phyloP scores from a whole-genome alignment of 2,797 vertebrate species.

The Pygocentrus nattereri region DNA sequence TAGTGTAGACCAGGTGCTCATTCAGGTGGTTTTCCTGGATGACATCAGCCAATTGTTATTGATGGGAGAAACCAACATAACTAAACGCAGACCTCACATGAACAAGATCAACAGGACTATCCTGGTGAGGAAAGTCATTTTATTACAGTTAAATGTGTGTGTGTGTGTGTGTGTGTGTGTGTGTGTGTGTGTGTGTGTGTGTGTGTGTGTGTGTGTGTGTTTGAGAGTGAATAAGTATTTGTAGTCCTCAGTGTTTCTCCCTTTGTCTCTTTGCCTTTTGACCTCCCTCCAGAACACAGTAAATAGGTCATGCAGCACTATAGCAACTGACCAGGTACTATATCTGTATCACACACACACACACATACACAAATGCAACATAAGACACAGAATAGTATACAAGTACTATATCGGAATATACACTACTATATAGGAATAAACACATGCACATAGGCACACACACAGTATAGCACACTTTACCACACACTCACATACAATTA shows the following conservation, averaged over 20 bases:
- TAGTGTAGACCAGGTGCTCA: slow-evolving; percentile 88
- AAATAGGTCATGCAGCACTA: slow-evolving; percentile 52
- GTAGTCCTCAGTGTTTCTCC: background rate
- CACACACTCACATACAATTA: background rate
- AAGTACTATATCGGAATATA: background rate
- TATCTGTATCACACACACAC: slow-evolving; percentile 27
- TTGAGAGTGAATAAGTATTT: background rate
- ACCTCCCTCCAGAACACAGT: slow-evolving; percentile 44
- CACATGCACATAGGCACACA: slow-evolving; percentile 7
- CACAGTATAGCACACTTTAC: background rate
- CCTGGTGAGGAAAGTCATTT: slow-evolving; percentile 72
- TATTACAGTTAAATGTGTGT: slow-evolving; percentile 4
- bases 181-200: slow-evolving; percentile 4
- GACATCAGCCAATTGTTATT: slow-evolving; percentile 85
- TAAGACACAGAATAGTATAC: background rate
- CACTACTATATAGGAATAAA: slow-evolving; percentile 19
- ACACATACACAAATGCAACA: slow-evolving; percentile 22
- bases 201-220: slow-evolving; percentile 1
- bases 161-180: too few species aligned
- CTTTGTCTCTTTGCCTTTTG: background rate
- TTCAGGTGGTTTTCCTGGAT: slow-evolving; percentile 90
- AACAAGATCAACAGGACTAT: slow-evolving; percentile 83
- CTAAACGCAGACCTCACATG: slow-evolving; percentile 84
- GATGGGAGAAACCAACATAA: slow-evolving; percentile 87
- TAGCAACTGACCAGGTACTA: slow-evolving; percentile 48